These are phyloP conservation scores for Holocentrus rufus DNA, from an alignment of 2,797 vertebrate genomes.

Conservation along the genomic window DNA sequence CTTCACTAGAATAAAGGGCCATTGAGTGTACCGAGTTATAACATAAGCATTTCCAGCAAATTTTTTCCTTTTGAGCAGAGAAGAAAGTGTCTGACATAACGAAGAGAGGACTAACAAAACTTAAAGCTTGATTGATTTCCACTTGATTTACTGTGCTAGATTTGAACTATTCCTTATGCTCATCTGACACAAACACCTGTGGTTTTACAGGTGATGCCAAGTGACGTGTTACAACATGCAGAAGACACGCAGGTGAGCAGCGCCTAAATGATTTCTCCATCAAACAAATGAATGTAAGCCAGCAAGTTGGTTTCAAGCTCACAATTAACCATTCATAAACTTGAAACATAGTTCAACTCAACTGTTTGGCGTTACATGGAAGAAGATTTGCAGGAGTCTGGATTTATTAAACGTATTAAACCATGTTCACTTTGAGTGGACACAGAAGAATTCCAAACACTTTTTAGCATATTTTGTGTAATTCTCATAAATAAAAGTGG, in stretches of 20 bases:
- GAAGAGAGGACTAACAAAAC: background rate
- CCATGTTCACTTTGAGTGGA: too few species aligned
- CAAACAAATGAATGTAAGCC: background rate
- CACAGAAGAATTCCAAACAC: too few species aligned
- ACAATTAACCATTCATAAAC: background rate
- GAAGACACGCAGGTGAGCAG: conserved; percentile 11
- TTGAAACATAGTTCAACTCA: background rate
- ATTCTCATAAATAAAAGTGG: too few species aligned
- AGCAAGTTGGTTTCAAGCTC: background rate
- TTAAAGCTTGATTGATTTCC: background rate
- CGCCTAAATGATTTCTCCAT: background rate
- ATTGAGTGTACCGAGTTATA: background rate
- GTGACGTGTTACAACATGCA: conserved; percentile 9
- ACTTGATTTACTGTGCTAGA: background rate
- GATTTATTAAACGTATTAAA: too few species aligned
- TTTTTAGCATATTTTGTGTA: too few species aligned
- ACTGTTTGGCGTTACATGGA: background rate
- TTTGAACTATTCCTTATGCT: background rate
- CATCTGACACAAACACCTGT: conserved; percentile 30
- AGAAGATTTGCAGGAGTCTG: background rate
- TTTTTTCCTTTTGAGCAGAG: background rate
- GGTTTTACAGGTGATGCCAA: background rate
- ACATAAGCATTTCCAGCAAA: background rate
- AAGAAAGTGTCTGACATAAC: background rate
- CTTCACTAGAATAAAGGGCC: background rate